Conservation (phyloP, 2,888 invertebrate genomes). For the Drosophila sordidula region DNA sequence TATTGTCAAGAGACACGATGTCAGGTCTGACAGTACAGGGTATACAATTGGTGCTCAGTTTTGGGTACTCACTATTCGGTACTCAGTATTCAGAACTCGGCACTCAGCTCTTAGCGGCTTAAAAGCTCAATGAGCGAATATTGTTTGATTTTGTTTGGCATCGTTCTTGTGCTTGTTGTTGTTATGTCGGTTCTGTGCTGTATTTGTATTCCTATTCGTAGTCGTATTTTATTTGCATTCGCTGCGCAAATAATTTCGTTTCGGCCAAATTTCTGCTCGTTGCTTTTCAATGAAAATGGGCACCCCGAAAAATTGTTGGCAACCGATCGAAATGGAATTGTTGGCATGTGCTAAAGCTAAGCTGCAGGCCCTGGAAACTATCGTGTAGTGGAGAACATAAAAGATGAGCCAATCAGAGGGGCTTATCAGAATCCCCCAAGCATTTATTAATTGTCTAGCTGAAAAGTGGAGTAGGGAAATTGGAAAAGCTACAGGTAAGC, state of each 20-base stretch:
- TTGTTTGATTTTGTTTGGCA: conserved; percentile 63
- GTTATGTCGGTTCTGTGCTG: background rate
- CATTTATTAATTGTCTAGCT: background rate
- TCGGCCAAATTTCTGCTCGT: conserved; percentile 51
- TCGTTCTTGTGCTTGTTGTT: conserved; percentile 23
- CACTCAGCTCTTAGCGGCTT: conserved; percentile 60
- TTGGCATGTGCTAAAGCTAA: conserved; percentile 20
- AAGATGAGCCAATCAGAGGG: conserved; percentile 2
- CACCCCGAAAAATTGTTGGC: conserved; percentile 29
- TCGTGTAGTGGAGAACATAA: background rate
- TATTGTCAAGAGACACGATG: too few species aligned
- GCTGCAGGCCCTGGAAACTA: conserved; percentile 8
- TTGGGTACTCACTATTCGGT: conserved; percentile 2
- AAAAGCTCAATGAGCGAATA: conserved; percentile 69
- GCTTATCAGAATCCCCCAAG: conserved; percentile 19
- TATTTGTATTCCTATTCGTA: background rate
- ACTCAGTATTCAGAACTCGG: conserved; percentile 13
- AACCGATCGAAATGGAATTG: conserved; percentile 32
- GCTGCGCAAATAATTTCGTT: conserved; percentile 59
- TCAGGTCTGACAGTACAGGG: too few species aligned
- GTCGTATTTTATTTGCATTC: conserved; percentile 52
- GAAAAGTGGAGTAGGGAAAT: background rate
- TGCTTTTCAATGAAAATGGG: conserved; percentile 51
- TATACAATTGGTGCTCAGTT: conserved; percentile 4
- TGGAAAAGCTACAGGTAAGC: too few species aligned